These are phyloP conservation scores for Hydra vulgaris DNA, from an alignment of 30 jellyfish, hydroid and myxozoan species.

Conservation along the genomic window DNA sequence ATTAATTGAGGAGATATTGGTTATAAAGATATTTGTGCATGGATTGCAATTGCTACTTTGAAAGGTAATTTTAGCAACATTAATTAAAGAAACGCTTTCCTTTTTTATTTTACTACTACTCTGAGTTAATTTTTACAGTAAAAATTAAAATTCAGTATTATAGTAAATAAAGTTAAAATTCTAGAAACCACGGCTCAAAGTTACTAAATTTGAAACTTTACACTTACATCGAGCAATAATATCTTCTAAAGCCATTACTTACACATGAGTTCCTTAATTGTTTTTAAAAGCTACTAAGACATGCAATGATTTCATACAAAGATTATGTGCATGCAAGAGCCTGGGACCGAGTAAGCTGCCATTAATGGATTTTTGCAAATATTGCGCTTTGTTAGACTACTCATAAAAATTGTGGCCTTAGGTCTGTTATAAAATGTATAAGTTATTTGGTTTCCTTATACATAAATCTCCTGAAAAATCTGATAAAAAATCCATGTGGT, in stretches of 20 bases:
- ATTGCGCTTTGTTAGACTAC: background rate
- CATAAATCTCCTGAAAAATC: background rate
- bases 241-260: background rate
- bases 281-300: background rate
- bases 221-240: background rate
- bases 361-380: background rate
- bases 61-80: no score
- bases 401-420: background rate
- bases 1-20: no score
- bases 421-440: background rate
- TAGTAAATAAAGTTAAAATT: no score
- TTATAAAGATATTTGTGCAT: no score
- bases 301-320: background rate
- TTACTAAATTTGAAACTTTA: background rate
- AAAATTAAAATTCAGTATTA: no score
- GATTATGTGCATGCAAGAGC: background rate
- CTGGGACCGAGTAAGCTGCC: slow-evolving; percentile 1
- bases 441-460: background rate
- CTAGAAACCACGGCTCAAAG: background rate
- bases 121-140: no score
- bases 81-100: no score
- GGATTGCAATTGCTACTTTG: no score
- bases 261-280: background rate
- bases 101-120: no score
- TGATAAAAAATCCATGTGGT: slow-evolving; percentile 3